Evolutionary conservation across 1,140 invertebrate species (phyloP), one percentile per base, ranked within the genome.

Genomic region (Hesperophylax magnus): DNA sequence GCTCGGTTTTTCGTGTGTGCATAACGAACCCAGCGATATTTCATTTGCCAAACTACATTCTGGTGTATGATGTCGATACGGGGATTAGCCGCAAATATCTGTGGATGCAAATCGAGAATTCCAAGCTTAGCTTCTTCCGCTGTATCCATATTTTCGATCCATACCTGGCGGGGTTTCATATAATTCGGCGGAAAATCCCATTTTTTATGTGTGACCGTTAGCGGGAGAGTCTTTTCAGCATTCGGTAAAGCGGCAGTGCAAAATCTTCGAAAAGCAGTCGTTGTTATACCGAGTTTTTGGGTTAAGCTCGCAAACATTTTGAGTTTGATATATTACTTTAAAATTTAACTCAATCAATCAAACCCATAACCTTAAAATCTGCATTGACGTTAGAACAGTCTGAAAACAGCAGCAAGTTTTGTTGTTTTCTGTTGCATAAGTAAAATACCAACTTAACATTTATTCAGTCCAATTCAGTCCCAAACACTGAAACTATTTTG

Each of bases 91-190:
- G 92, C 97, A 91, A 97, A 99, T 5, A 98, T 90, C 77, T 94
- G 92, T 0, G 98, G 97, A 91, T 99, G 97, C 18, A 99, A 89
- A 85, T 96, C 93, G 11, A 98, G 90, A 0, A 99, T 87, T 0
- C 96, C 96, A 2, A 97, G 85, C 87, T 97, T 97, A 82, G 94
- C 92, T 85, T 96, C 94, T 82, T 95, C 92, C 11, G 95, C 86
- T 0, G 94, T 94, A 86, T 96, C 93, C 18, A 99, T 89, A 87
- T 96, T 98, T 88, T 98, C 97, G 14, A 99, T 91, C 98, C 98
- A 99, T 24, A 94, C 95, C 91, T 99, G 94, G 22, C 95, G 91
- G 3, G 93, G 92, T 85, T 92, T 91, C 54, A 90, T 87, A 83
- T 91, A 93, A 61, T 88, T 86, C 8, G 90, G 88, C 52, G 88